A percentile compares a stretch with the other conserved stretches of the same genome.
Conservation (phyloP, 2,113 vertebrate genomes). For the Neomonachus schauinslandi region DNA sequence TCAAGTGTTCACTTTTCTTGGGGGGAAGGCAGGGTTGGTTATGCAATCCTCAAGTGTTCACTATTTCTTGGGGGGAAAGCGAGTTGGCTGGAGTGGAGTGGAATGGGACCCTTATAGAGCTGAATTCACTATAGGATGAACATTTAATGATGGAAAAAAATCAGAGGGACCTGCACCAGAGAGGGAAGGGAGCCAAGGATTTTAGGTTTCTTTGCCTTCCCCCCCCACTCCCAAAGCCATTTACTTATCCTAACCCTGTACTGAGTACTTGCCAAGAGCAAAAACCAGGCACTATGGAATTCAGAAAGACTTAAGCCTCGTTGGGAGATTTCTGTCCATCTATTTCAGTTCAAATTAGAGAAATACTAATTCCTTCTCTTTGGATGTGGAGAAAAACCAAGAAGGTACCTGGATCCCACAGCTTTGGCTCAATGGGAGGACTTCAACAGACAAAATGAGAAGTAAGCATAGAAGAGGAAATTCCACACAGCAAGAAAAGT, state of each 20-base stretch:
- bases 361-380: neutral
- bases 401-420: neutral
- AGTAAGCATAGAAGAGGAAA: neutral
- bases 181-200: neutral
- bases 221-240: neutral
- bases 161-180: neutral
- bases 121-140: neutral
- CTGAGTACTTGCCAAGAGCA: neutral
- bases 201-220: neutral
- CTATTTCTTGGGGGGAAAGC: neutral
- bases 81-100: neutral
- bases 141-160: neutral
- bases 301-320: neutral
- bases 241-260: neutral
- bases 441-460: neutral
- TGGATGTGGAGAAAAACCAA: slow-evolving; percentile 29
- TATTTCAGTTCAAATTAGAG: neutral
- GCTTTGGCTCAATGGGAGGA: neutral
- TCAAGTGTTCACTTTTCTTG: neutral
- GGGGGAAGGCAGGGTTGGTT: too few species aligned
- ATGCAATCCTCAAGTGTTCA: slow-evolving; percentile 47
- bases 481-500: neutral
- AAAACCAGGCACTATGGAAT: neutral
- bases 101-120: neutral
- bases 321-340: neutral